These are phyloP conservation scores for Horisme vitalbata DNA, from an alignment of 2,888 invertebrate genomes.

Conservation along the genomic window DNA sequence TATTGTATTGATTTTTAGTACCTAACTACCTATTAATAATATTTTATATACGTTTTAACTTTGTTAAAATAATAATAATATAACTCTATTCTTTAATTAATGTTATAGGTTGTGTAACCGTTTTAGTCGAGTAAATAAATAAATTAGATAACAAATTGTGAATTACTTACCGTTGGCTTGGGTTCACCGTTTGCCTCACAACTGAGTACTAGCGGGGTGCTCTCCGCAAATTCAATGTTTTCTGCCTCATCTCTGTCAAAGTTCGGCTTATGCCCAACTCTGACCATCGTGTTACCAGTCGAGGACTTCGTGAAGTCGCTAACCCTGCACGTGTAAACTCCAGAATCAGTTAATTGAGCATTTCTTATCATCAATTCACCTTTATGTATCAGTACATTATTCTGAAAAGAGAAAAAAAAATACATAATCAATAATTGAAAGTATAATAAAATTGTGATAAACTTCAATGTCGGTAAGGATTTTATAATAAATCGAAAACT, in stretches of 20 bases:
- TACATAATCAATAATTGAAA: background rate
- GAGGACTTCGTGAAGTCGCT: conserved; percentile 37
- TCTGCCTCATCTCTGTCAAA: conserved; percentile 39
- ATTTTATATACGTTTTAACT: too few relatives aligned
- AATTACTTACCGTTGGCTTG: conserved; percentile 41
- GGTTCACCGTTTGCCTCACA: conserved; percentile 49
- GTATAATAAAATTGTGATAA: too few relatives aligned
- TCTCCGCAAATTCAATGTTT: conserved; percentile 37
- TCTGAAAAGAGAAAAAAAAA: conserved; percentile 37
- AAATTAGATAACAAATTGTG: too few relatives aligned
- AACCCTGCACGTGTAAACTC: conserved; percentile 55
- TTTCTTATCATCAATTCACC: conserved; percentile 39
- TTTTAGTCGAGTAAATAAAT: too few relatives aligned
- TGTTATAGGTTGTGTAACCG: too few relatives aligned
- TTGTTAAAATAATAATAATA: too few relatives aligned
- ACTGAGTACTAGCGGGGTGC: conserved; percentile 30
- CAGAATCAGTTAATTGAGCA: conserved; percentile 40
- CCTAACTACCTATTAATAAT: too few relatives aligned
- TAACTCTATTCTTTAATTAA: too few relatives aligned
- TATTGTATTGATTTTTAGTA: too few relatives aligned
- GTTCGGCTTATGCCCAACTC: conserved; percentile 47
- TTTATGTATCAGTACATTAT: conserved; percentile 28
- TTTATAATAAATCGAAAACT: too few relatives aligned
- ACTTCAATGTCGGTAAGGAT: too few relatives aligned
- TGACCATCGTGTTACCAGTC: conserved; percentile 39